Evolutionary conservation across 2,113 vertebrate genomes (phyloP), one percentile per base, ranked within the genome.

Genomic region (Scopus umbretta): DNA sequence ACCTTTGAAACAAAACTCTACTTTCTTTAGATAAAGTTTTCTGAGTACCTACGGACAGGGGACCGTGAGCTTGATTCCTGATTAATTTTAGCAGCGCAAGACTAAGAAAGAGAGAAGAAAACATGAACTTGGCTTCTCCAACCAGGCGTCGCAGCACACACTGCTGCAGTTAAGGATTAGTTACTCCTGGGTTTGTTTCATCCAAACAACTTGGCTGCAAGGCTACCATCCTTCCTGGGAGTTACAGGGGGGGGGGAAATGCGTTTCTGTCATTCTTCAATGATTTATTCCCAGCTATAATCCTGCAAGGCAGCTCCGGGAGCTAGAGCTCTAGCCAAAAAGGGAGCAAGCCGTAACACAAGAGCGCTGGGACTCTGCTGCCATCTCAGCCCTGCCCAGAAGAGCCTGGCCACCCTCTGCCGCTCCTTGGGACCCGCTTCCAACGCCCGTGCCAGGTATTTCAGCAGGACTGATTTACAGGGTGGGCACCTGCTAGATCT

Each of bases 361-460:
- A 49, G 65, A 53, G n/a, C 50, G 2, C 19, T 7, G 18, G 26
- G 43, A 32, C 34, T 11, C 36, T 3, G 17, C 70, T 70, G 49
- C 27, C 43, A 9, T 9, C 43, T 9, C 87, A 63, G 14, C 42
- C 52, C 34, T 58, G 55, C 26, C 49, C 58, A 26, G n/a, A 75
- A 40, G 29, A 82, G 58, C 56, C 80, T 11, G 14, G n/a, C 25
- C 10, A 65, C 29, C 62, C 45, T 47, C 53, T 1, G 4, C 11
- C 22, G 3, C 47, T 55, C 40, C 0, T 11, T 7, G 43, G 81
- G 53, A 49, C 9, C 81, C 6, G 4, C 66, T 62, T 21, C 30
- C 94, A 79, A 4, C 0, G 0, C 8, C 91, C 5, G 0, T 30
- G 53, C 34, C 65, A 52, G 65, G 38, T 25, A 2, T 49, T 45